These are phyloP conservation scores for Falco cherrug DNA, from an alignment of 2,797 vertebrate species.

Conservation along the genomic window DNA sequence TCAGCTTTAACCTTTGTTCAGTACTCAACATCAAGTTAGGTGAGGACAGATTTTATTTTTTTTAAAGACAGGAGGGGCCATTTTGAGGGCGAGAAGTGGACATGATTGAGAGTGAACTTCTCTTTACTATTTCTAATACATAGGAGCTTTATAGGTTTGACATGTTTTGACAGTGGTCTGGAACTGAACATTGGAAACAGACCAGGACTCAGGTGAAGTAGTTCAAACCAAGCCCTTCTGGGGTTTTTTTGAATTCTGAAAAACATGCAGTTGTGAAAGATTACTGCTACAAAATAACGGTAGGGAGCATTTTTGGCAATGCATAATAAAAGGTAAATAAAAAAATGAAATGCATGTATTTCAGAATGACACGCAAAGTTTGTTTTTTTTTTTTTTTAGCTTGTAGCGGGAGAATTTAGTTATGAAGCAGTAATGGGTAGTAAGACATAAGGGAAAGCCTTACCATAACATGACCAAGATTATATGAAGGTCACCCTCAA, in stretches of 20 bases:
- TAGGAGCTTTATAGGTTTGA: background rate
- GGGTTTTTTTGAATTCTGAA: background rate
- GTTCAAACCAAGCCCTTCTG: background rate
- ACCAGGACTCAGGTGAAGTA: background rate
- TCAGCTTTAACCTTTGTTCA: background rate
- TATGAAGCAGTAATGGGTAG: background rate
- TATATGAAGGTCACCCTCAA: background rate
- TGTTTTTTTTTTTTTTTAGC: background rate
- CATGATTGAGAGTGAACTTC: background rate
- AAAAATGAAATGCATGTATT: background rate
- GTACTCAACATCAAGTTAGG: fast-evolving
- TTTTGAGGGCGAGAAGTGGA: background rate
- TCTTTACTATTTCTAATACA: background rate
- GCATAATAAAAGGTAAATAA: background rate
- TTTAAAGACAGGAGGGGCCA: background rate
- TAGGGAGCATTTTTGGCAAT: background rate
- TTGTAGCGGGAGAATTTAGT: background rate
- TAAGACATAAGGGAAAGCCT: background rate
- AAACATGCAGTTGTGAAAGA: background rate
- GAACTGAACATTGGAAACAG: background rate
- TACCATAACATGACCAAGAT: background rate
- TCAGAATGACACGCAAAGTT: background rate
- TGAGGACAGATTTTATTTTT: background rate
- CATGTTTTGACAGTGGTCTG: background rate
- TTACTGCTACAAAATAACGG: background rate